Evolutionary conservation across 2,797 vertebrate genomes (phyloP).

Genomic region (Lepus townsendii): DNA sequence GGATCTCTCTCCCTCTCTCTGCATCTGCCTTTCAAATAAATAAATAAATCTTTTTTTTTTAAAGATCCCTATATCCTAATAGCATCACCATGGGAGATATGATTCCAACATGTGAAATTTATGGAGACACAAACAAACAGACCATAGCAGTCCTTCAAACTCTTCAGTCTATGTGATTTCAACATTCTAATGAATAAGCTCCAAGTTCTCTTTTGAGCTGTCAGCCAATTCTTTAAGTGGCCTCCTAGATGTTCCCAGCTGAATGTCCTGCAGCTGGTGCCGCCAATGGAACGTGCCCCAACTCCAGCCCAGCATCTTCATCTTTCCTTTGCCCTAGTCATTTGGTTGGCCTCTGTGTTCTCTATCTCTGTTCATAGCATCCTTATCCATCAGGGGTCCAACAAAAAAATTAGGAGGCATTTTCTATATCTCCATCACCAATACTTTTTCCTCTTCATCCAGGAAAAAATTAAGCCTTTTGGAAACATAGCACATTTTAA

Average conservation of each 20-base stretch:
- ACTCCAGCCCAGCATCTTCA: not conserved
- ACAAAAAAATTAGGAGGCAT: slow-evolving; percentile 34
- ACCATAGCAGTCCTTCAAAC: not conserved
- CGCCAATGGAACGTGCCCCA: not conserved
- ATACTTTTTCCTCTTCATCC: not conserved
- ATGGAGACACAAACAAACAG: not conserved
- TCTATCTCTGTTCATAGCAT: not conserved
- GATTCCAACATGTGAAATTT: not conserved
- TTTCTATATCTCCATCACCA: slow-evolving; percentile 16
- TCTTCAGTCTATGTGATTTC: not conserved
- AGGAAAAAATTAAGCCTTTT: slow-evolving; percentile 26
- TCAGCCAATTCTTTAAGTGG: not conserved
- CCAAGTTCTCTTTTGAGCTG: not conserved
- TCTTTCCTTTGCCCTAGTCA: not conserved
- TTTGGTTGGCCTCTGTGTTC: not conserved
- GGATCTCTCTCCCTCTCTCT: too few species aligned
- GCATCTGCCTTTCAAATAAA: too few species aligned
- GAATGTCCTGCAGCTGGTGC: not conserved
- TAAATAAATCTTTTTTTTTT: too few species aligned
- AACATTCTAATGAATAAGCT: not conserved
- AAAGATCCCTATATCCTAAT: too few species aligned
- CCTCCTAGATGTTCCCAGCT: not conserved
- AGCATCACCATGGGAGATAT: not conserved
- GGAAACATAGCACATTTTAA: slow-evolving; percentile 41
- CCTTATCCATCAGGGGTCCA: not conserved